Evolutionary conservation across 1,140 invertebrate species (phyloP), one percentile per base, ranked within the genome.

Genomic region (Charaxes varanes): DNA sequence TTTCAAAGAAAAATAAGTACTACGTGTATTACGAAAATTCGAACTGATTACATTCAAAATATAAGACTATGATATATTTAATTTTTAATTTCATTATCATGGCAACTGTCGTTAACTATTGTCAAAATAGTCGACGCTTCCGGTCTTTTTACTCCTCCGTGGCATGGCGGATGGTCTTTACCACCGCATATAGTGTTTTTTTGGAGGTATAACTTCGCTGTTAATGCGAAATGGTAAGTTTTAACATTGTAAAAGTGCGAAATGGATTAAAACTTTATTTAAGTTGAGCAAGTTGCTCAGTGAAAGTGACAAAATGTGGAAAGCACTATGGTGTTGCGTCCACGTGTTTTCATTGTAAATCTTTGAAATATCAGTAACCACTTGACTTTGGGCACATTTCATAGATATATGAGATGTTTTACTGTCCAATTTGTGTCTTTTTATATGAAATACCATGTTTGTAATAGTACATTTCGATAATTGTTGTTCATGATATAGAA

Each of bases 61-160:
- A 22, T 23, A 23, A n/a, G 10, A 23, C 2, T 23, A 3, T 6
- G 1, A 10, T 27, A 13, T 27, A 27, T 27, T 28, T 28, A 2
- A 18, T 1, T 33, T 2, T 0, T 18, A 33, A 10, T 32, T 32
- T 18, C 7, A 32, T 10, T 18, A 40, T 28, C 13, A 26, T 80
- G 65, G 78, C 60, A 72, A 77, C 50, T 49, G 59, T 32, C 60
- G 50, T 19, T 66, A 34, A 57, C n/a, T 45, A 51, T 38, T 74
- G 72, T 77, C 73, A 80, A 45, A 65, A 42, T 52, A 43, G 44
- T 36, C 12, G 35, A 37, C 42, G 52, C 62, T 78, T 85, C 79
- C 82, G 82, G 77, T 74, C 79, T 76, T 85, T 84, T 82, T 66
- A 83, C 52, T 80, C 64, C 78, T 85, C 70, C 82, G 79, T 82